A percentile compares a stretch with the other conserved stretches of the same genome.
These are phyloP conservation scores for Yponomeuta malinellus DNA, from an alignment of 2,888 invertebrate genomes.

Conservation along the genomic window DNA sequence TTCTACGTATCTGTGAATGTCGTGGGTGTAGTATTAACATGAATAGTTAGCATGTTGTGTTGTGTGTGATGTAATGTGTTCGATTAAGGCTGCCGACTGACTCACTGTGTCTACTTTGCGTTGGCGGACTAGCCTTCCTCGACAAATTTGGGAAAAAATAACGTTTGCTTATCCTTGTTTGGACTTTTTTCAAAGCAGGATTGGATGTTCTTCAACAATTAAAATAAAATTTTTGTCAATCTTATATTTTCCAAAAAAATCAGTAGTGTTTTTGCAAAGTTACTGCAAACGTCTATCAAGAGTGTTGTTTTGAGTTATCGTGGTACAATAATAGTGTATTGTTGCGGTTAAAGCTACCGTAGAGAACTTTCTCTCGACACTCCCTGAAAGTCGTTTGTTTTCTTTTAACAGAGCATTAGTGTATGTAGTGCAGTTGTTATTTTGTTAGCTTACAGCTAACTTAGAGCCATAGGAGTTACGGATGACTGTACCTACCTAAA, in stretches of 20 bases:
- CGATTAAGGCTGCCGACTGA: constrained; percentile 53
- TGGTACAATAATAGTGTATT: constrained; percentile 13
- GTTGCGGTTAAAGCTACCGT: constrained; percentile 17
- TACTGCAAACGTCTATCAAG: neutral
- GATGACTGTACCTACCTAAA: neutral
- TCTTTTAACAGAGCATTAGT: neutral
- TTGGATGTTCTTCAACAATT: neutral
- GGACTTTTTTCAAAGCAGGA: neutral
- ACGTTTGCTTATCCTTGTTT: constrained; percentile 19
- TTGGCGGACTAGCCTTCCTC: constrained; percentile 61
- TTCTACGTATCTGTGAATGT: neutral
- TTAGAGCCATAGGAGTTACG: neutral
- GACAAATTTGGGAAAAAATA: constrained; percentile 40
- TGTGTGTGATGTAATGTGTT: constrained; percentile 15
- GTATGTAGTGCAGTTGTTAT: neutral
- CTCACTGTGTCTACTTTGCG: constrained; percentile 65
- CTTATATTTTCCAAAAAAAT: neutral
- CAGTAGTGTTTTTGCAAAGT: neutral
- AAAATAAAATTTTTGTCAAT: neutral
- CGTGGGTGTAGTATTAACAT: constrained; percentile 1
- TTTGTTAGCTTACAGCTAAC: neutral
- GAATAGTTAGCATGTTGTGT: neutral
- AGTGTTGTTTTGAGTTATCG: neutral
- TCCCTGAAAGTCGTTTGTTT: neutral
- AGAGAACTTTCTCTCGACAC: constrained; percentile 8